These are phyloP conservation scores for Enchytraeus crypticus DNA, from an alignment of 2,888 invertebrate genomes.

Conservation along the genomic window DNA sequence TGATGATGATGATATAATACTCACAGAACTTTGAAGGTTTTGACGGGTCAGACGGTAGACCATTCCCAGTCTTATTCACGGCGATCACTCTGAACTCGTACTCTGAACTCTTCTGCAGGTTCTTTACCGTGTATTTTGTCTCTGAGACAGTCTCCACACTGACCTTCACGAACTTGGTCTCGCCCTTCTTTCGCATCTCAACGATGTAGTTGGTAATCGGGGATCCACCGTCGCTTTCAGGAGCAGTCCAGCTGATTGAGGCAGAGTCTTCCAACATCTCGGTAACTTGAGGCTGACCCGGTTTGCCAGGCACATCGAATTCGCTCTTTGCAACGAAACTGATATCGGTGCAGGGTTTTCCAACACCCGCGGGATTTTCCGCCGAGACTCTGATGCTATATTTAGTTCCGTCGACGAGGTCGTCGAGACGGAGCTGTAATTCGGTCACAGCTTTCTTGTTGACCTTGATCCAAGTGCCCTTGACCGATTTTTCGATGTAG, in stretches of 20 bases:
- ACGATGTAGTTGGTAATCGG: conserved; percentile 34
- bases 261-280: conserved; percentile 55
- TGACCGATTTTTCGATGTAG: conserved; percentile 40
- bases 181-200: conserved; percentile 9
- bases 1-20: too few relatives aligned
- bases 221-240: conserved; percentile 39
- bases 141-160: conserved; percentile 12
- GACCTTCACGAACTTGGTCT: conserved; percentile 13
- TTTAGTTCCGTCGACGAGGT: conserved; percentile 25
- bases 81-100: conserved; percentile 79
- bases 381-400: conserved; percentile 30
- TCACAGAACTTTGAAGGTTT: conserved; percentile 21
- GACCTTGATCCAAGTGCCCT: conserved; percentile 78
- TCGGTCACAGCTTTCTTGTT: conserved; percentile 64
- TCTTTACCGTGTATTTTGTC: conserved; percentile 23
- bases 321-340: conserved; percentile 33
- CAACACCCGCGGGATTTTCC: conserved; percentile 48
- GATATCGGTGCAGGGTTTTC: conserved; percentile 57
- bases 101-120: conserved; percentile 41
- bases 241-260: conserved; percentile 56
- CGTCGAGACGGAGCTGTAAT: conserved; percentile 17
- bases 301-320: conserved; percentile 24
- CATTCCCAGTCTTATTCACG: conserved; percentile 58
- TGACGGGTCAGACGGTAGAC: conserved; percentile 63
- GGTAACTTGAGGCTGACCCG: conserved; percentile 29